Evolutionary conservation across 1,140 invertebrate genomes (phyloP), one percentile per base, ranked within the genome.

Genomic region (Ostrea edulis): DNA sequence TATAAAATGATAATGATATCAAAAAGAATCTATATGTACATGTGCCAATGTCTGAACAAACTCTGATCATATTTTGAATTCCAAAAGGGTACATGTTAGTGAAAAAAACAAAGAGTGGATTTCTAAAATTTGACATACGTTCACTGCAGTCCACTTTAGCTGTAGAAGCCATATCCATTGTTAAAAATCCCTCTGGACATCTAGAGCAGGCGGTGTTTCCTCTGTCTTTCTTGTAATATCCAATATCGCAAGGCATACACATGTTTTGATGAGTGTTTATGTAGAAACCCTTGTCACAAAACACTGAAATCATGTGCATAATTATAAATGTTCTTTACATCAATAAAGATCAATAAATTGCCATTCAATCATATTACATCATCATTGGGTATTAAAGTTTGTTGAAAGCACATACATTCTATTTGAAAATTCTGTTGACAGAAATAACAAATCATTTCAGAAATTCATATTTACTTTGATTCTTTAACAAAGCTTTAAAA

Each of bases 211-310:
- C 20, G 12, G 35, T 52, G 35, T 83, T 87, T 65, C 86, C 86
- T 81, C 86, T 77, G 22, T 62, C 54, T 51, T 62, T 55, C 51
- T 87, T 87, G 54, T 83, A 87, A 55, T 20, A 51, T 52, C 86
- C 81, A 35, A 53, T 55, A 58, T 9, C 25, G 44, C 86, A 87
- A 9, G 77, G 55, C 11, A 62, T 62, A 52, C 86, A 87, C 8
- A 4, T 62, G 55, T 35, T 85, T 8, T 52, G 82, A 54, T 83
- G 44, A 58, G 52, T 52, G 12, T 52, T 55, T 52, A 20, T 62
- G 25, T 83, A 44, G 7, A 83, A 83, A 2, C 86, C 86, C 22
- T 25, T 51, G 55, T 87, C 86, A 87, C 86, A 87, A 22, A 87
- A 83, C 54, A 83, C 86, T 87, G 55, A 62, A 87, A 86, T 81